Evolutionary conservation across 2,888 invertebrate species (phyloP), one percentile per base, ranked within the genome.

Genomic region (Phyllotreta cruciferae): DNA sequence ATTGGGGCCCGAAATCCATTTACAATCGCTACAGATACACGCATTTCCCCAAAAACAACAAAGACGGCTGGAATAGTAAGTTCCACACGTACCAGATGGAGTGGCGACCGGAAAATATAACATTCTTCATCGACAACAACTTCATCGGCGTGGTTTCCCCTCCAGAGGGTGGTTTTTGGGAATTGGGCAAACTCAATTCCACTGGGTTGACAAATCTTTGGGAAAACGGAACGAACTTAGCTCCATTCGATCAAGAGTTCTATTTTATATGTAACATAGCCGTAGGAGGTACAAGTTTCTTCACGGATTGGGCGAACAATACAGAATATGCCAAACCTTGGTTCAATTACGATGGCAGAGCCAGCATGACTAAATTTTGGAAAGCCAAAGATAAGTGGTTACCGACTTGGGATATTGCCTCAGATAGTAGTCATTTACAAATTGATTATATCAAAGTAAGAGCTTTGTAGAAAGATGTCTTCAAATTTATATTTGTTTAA

Each of bases 191-290:
- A 0, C 86, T 89, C 71, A 80, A 78, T 66, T 77, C 79, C 3
- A 82, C 79, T 71, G 82, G 80, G 60, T 75, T 83, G 9, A 76
- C 80, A 8, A 88, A 87, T 75, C 86, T 86, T 3, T 87, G 87
- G 87, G 79, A 81, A 72, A 80, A 76, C 65, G 57, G 36, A n/a
- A 47, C 66, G 0, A 85, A 83, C 73, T 86, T 88, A 86, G 88
- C 89, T 7, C 89, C 89, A 3, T 89, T 89, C 70, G 88, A 89
- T 75, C 83, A 87, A 74, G 85, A 87, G 84, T 87, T 87, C 78
- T 86, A 86, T 78, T 71, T 90, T 41, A 83, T 89, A 53, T 80
- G 90, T 68, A 90, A 75, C 66, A 62, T 75, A 37, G 75, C 74
- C 14, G 70, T 73, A 4, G 90, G 90, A 13, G 90, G 90, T 14